Base-by-base conservation (phyloP, 2,113 vertebrate genomes). In the Engystomops pustulosus region DNA sequence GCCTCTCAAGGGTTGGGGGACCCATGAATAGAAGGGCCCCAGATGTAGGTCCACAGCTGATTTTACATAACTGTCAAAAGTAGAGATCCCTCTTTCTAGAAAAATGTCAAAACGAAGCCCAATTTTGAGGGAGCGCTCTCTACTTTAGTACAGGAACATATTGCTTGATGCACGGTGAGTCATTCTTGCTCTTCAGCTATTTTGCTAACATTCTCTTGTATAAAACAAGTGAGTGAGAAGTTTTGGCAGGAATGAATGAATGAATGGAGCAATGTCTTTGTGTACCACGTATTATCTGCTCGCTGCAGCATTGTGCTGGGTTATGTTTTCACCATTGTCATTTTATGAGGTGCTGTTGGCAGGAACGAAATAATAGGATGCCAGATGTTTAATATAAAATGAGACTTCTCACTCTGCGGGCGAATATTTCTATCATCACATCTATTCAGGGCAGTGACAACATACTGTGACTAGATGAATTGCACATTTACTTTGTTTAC, bases 301-400 rank as follows among this genome's bases (percentile, higher is more conserved):
- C n/a, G 36, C 23, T 71, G 69, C n/a, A 8, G 1, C 45, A 49
- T 49, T 49, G 71, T 74, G 41, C 25, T 47, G 12, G 7, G 17
- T 49, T 74, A 30, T 49, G 7, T 47, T 49, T 17, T 6, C 71
- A 27, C 44, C 44, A 49, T 74, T 49, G 71, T 30, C 71, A 44
- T 30, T 74, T 74, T 49, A 49, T 74, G 45, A 49, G 71, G 71
- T 49, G 71, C 25, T 27, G 71, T 18, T 74, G 25, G 45, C 23
- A 74, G 14, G 45, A 49, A 49, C 30, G 47, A 72, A 72, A 72
- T 49, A 49, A 49, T 23, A 74, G n/a, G 15, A 25, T 49, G 71
- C 71, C 71, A 74, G 71, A 47, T 47, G 71, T 25, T 74, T 49
- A 74, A 18, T 74, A 74, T 18, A 27, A 49, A 74, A 74, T 45